A percentile compares a stretch with the other conserved stretches of the same genome.
These are phyloP conservation scores for Panopea generosa DNA, from an alignment of 2,888 invertebrate species.

Conservation along the genomic window DNA sequence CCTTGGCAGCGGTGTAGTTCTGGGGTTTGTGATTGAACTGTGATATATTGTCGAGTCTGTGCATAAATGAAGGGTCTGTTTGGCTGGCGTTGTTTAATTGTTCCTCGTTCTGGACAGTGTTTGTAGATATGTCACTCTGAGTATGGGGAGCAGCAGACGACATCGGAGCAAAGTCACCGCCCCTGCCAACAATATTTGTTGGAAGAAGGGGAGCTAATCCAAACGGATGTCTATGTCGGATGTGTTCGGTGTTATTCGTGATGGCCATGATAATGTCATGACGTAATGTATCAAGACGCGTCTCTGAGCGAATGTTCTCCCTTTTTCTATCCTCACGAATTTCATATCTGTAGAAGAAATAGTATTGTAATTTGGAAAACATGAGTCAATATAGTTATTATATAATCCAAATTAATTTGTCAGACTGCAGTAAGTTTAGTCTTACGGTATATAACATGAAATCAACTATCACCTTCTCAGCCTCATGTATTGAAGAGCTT, in stretches of 20 bases:
- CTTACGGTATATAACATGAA: no score
- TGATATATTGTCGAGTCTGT: slow-evolving; percentile 14
- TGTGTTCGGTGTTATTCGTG: slow-evolving; percentile 21
- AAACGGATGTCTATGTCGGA: slow-evolving; percentile 2
- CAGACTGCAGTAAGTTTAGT: no score
- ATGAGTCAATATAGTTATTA: not conserved
- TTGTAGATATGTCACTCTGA: slow-evolving; percentile 9
- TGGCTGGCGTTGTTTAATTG: not conserved
- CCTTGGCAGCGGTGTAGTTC: slow-evolving; percentile 41
- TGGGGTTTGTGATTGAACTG: slow-evolving; percentile 20
- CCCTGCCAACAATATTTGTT: not conserved
- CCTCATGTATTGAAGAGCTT: no score
- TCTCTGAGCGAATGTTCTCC: slow-evolving; percentile 85
- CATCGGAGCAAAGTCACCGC: not conserved
- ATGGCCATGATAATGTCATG: slow-evolving; percentile 85
- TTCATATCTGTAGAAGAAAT: slow-evolving; percentile 85
- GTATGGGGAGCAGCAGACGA: slow-evolving; percentile 6
- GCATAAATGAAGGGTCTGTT: not conserved
- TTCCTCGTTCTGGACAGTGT: slow-evolving; percentile 15
- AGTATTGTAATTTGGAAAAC: not conserved
- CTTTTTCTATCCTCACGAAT: slow-evolving; percentile 86
- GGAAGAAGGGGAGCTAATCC: not conserved
- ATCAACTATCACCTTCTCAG: no score
- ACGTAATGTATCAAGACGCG: slow-evolving; percentile 86
- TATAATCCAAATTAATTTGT: not conserved